phyloP scores from a whole-genome alignment of 1,140 invertebrate genomes.

The Andricus grossulariae region DNA sequence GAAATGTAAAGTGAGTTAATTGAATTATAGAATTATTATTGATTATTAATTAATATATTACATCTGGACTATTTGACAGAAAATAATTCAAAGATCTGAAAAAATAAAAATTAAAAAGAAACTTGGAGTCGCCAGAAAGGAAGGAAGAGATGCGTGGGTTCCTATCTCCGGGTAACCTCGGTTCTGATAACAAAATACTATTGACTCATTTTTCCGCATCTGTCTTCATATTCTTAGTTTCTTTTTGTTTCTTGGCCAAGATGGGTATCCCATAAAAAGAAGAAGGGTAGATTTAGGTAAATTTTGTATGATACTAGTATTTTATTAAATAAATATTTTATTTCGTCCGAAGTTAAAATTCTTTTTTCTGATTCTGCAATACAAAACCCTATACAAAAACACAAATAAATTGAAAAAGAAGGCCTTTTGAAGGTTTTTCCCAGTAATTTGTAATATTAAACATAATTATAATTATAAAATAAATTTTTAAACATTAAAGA shows the following conservation, averaged over 20 bases:
- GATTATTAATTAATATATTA: not conserved
- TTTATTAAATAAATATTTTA: too few species aligned
- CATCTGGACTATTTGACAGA: slow-evolving; percentile 1
- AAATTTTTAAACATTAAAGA: too few species aligned
- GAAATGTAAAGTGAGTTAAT: too few species aligned
- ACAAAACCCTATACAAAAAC: too few species aligned
- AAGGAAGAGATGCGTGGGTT: slow-evolving; percentile 61
- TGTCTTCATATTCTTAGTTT: not conserved
- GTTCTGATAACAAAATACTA: slow-evolving; percentile 54
- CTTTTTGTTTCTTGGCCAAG: not conserved
- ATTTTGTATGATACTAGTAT: too few species aligned
- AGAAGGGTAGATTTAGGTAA: too few species aligned
- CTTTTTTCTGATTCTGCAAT: too few species aligned
- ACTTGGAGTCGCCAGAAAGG: slow-evolving; percentile 50
- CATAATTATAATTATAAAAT: too few species aligned
- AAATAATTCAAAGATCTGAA: not conserved
- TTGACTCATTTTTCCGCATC: slow-evolving; percentile 49
- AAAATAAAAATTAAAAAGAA: slow-evolving; percentile 33
- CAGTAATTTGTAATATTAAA: too few species aligned
- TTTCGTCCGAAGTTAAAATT: too few species aligned
- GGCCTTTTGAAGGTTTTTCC: too few species aligned
- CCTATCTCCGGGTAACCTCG: slow-evolving; percentile 52
- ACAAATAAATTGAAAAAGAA: too few species aligned
- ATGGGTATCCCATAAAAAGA: not conserved
- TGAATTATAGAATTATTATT: not conserved